Percentiles rank a stretch among this genome's conserved stretches.
phyloP scores from a whole-genome alignment of 2,113 vertebrate genomes.

The Psilopogon haemacephalus region DNA sequence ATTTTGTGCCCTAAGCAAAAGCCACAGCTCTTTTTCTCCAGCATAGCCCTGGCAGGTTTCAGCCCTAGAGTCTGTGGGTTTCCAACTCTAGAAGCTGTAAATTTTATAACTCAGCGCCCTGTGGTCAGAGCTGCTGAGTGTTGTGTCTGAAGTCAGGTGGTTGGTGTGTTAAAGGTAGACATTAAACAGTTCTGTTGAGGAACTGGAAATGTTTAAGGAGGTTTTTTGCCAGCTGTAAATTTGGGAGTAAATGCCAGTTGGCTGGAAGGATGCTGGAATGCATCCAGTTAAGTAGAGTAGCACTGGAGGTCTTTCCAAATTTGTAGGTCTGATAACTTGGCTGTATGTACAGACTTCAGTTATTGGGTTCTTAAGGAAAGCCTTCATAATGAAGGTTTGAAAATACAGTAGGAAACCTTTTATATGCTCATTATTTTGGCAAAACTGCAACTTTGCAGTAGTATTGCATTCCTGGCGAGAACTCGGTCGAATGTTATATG shows the following conservation, averaged over 20 bases:
- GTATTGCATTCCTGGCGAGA: constrained; percentile 8
- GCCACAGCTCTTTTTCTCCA: neutral
- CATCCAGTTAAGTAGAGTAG: constrained; percentile 78
- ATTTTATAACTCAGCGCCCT: constrained; percentile 78
- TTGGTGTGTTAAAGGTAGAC: constrained; percentile 79
- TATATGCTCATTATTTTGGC: constrained; percentile 36
- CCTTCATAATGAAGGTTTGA: constrained; percentile 2
- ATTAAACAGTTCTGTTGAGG: constrained; percentile 73
- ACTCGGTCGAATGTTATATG: neutral
- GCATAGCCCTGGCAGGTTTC: constrained; percentile 59
- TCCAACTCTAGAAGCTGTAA: constrained; percentile 75
- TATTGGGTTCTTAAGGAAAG: constrained; percentile 23
- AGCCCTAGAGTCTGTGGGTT: constrained; percentile 63
- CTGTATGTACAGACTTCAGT: constrained; percentile 5
- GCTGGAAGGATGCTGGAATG: constrained; percentile 73
- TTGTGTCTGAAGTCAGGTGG: constrained; percentile 81
- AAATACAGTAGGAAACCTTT: neutral
- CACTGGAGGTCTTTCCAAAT: constrained; percentile 72
- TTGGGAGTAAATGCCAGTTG: constrained; percentile 76
- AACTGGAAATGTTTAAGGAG: constrained; percentile 77
- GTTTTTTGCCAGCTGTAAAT: constrained; percentile 81
- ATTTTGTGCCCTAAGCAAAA: constrained; percentile 9
- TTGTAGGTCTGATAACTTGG: constrained; percentile 65
- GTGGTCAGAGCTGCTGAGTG: constrained; percentile 77
- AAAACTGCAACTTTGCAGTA: constrained; percentile 37